phyloP scores from a whole-genome alignment of 2,113 vertebrate genomes.

The Mormyrus iriodes region DNA sequence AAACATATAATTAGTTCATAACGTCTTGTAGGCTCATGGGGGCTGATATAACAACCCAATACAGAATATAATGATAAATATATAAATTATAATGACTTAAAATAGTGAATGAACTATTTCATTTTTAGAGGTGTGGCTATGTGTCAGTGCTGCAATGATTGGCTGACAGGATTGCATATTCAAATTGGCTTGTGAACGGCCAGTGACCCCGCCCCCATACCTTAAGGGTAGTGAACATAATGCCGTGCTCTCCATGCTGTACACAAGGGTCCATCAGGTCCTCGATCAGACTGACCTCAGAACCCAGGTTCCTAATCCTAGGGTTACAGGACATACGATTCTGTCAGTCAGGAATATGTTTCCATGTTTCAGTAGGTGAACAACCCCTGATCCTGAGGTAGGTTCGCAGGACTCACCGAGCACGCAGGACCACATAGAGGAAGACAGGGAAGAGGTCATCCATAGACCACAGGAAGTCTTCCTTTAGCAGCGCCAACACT shows the following conservation, averaged over 20 bases:
- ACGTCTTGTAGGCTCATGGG: neutral
- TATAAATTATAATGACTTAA: neutral
- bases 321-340: neutral
- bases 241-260: constrained; percentile 93
- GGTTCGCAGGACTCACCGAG: constrained; percentile 64
- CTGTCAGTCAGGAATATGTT: neutral
- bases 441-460: constrained; percentile 97
- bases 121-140: neutral
- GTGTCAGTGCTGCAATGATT: neutral
- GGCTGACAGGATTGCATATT: neutral
- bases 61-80: neutral
- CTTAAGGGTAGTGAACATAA: constrained; percentile 98
- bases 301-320: constrained; percentile 94
- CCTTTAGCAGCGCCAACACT: constrained; percentile 76
- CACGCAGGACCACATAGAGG: constrained; percentile 92
- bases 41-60: neutral
- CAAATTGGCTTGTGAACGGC: neutral
- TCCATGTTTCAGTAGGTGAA: neutral
- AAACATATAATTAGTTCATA: neutral
- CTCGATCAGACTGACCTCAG: constrained; percentile 93
- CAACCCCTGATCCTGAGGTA: neutral
- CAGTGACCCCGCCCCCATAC: constrained; percentile 45
- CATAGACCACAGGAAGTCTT: constrained; percentile 98
- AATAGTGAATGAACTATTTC: neutral
- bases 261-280: constrained; percentile 96